phyloP scores from a whole-genome alignment of 2,797 vertebrate species.

The Anniella stebbinsi region DNA sequence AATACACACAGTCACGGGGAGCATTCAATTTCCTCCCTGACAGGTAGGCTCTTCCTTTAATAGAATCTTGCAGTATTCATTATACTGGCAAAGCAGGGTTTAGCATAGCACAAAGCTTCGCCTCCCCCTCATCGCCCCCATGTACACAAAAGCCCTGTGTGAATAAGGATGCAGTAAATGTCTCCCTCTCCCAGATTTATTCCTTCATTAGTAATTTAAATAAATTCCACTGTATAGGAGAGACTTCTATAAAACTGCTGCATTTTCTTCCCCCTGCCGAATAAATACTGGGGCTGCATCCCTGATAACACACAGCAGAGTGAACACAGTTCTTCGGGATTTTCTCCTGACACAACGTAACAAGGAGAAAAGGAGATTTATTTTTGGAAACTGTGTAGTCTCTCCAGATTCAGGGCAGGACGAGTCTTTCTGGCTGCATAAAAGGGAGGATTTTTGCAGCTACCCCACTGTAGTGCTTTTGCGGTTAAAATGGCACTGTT shows the following conservation, averaged over 20 bases:
- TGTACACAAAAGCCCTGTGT: slow-evolving; percentile 57
- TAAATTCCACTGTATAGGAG: slow-evolving; percentile 61
- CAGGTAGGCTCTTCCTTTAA: slow-evolving; percentile 50
- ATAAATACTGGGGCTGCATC: slow-evolving; percentile 30
- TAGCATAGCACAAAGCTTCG: slow-evolving; percentile 31
- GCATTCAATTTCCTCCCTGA: slow-evolving; percentile 41
- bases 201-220: slow-evolving; percentile 74
- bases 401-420: neutral
- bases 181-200: slow-evolving; percentile 70
- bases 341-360: neutral
- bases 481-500: neutral
- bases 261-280: neutral
- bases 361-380: neutral
- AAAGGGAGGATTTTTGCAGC: slow-evolving; percentile 7
- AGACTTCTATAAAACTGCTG: slow-evolving; percentile 57
- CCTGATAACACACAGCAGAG: neutral
- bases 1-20: slow-evolving; percentile 36
- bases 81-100: slow-evolving; percentile 14
- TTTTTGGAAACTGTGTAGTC: neutral
- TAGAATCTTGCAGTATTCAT: slow-evolving; percentile 37
- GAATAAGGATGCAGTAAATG: slow-evolving; percentile 66
- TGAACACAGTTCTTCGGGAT: fast-evolving
- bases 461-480: neutral
- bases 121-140: slow-evolving; percentile 14
- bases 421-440: neutral